These are phyloP conservation scores for Oryzias curvinotus DNA, from an alignment of 2,113 vertebrate genomes.

Conservation along the genomic window DNA sequence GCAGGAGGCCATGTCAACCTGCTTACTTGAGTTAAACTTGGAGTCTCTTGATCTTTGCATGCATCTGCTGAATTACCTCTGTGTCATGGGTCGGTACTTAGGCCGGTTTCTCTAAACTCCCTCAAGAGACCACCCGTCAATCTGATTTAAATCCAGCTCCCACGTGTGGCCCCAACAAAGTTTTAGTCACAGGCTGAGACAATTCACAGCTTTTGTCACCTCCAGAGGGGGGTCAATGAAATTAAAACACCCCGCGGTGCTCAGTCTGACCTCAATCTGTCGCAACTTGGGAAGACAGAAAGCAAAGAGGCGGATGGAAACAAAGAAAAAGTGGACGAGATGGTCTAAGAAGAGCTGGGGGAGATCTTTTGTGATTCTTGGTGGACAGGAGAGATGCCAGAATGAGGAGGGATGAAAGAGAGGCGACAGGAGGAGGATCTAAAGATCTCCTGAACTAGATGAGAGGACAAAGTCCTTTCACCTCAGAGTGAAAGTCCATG, in stretches of 20 bases:
- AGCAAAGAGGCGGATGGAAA: slow-evolving; percentile 19
- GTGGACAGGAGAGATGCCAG: slow-evolving; percentile 24
- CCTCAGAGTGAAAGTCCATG: slow-evolving; percentile 3
- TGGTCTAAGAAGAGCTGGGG: slow-evolving; percentile 6
- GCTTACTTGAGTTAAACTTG: slow-evolving; percentile 27
- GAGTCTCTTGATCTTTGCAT: slow-evolving; percentile 21
- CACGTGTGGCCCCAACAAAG: slow-evolving; percentile 33
- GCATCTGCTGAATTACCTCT: slow-evolving; percentile 27
- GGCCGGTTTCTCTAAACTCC: slow-evolving; percentile 40
- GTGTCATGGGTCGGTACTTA: slow-evolving; percentile 6
- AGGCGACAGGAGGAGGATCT: slow-evolving; percentile 26
- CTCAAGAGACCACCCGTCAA: slow-evolving; percentile 32
- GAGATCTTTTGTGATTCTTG: slow-evolving; percentile 32
- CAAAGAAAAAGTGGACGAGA: slow-evolving; percentile 21
- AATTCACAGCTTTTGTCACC: slow-evolving; percentile 67
- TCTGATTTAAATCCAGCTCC: slow-evolving; percentile 55
- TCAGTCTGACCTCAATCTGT: slow-evolving; percentile 76
- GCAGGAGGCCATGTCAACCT: not conserved
- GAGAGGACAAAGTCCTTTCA: slow-evolving; percentile 12
- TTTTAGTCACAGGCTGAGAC: slow-evolving; percentile 58
- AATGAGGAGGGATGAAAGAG: slow-evolving; percentile 14
- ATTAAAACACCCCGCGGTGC: slow-evolving; percentile 70
- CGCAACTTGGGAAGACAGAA: slow-evolving; percentile 47
- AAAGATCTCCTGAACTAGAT: slow-evolving; percentile 18
- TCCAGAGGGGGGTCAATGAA: slow-evolving; percentile 72